Percentiles rank a stretch among this genome's conserved stretches.
phyloP scores from a whole-genome alignment of 30 jellyfish, hydroid and myxozoan genomes.

The Pelagia noctiluca region DNA sequence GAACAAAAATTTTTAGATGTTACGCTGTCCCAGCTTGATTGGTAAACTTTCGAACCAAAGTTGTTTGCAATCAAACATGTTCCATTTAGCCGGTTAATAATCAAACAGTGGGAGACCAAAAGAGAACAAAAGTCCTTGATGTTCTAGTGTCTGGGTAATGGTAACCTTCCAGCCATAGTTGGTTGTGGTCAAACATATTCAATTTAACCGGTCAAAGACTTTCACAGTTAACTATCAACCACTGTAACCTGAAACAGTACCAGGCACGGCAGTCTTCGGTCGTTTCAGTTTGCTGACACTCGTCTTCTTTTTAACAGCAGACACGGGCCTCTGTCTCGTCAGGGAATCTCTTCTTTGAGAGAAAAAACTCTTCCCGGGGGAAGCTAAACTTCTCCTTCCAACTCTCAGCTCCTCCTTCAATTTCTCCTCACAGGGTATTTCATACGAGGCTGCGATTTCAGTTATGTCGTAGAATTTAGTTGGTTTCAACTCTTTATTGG shows the following conservation, averaged over 20 bases:
- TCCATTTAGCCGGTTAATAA: too few relatives aligned
- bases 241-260: background rate
- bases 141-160: too few relatives aligned
- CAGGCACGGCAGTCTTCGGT: conserved; percentile 59
- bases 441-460: conserved; percentile 40
- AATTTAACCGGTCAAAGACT: background rate
- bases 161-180: too few relatives aligned
- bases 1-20: too few relatives aligned
- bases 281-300: conserved; percentile 12
- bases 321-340: conserved; percentile 42
- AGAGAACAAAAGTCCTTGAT: too few relatives aligned
- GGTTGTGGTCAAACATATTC: background rate
- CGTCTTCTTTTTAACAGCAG: conserved; percentile 27
- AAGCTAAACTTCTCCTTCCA: background rate
- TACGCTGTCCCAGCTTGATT: too few relatives aligned
- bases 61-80: too few relatives aligned
- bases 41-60: too few relatives aligned
- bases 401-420: background rate
- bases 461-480: conserved; percentile 44
- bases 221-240: background rate
- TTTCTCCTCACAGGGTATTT: conserved; percentile 60
- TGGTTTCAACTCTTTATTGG: conserved; percentile 33
- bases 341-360: conserved; percentile 63
- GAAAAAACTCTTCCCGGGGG: conserved; percentile 66
- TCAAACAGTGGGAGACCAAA: too few relatives aligned